These are phyloP conservation scores for Phaedon cochleariae DNA, from an alignment of 2,888 invertebrate species.

Conservation along the genomic window DNA sequence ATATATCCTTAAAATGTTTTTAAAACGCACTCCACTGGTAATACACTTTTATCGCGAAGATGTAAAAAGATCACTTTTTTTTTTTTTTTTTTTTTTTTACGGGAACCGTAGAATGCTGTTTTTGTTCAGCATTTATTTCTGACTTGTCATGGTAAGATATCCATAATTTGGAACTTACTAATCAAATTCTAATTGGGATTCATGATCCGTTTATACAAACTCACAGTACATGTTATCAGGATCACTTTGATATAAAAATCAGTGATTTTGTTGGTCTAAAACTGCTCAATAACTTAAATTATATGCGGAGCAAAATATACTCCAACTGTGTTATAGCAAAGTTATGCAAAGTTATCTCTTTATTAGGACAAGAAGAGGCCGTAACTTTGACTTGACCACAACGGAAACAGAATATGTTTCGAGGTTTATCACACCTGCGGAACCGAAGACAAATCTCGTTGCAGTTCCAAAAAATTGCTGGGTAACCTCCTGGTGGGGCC, in stretches of 20 bases:
- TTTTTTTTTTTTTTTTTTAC: too few relatives aligned
- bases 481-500: too few relatives aligned
- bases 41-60: slow-evolving; percentile 1
- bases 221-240: background rate
- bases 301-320: slow-evolving; percentile 10
- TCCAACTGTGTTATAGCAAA: too few relatives aligned
- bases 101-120: slow-evolving; percentile 5
- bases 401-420: too few relatives aligned
- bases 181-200: slow-evolving; percentile 6
- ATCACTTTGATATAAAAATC: slow-evolving; percentile 9
- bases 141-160: background rate
- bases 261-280: background rate
- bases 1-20: background rate
- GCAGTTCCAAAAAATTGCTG: too few relatives aligned
- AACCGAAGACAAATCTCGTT: too few relatives aligned
- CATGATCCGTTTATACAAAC: background rate
- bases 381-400: too few relatives aligned
- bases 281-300: slow-evolving; percentile 5
- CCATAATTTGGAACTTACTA: slow-evolving; percentile 2
- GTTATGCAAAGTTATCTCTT: too few relatives aligned
- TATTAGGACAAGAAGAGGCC: too few relatives aligned
- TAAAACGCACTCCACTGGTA: slow-evolving; percentile 4
- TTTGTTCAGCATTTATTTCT: slow-evolving; percentile 1
- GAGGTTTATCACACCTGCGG: too few relatives aligned
- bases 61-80: background rate